A percentile compares a stretch with the other conserved stretches of the same genome.
Evolutionary conservation across 2,888 invertebrate genomes (phyloP).

Genomic region (Tipula helvola): DNA sequence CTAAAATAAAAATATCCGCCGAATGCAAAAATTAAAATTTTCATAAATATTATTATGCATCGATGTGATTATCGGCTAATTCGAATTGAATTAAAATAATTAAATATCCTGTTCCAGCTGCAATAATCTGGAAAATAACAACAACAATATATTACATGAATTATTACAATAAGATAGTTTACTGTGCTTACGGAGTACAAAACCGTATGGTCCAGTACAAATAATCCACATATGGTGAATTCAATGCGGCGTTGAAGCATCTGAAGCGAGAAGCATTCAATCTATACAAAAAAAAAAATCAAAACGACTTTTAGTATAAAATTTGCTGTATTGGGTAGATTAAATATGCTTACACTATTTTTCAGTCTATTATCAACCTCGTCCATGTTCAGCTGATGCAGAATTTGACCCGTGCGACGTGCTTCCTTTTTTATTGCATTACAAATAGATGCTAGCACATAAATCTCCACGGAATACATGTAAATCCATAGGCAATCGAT

Average conservation of each 20-base stretch:
- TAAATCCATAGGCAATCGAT: not conserved
- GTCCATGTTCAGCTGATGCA: conserved; percentile 8
- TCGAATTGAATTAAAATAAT: conserved; percentile 11
- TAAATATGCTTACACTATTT: not conserved
- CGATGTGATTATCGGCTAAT: conserved; percentile 6
- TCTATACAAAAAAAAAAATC: not conserved
- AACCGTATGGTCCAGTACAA: not conserved
- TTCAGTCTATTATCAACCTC: not conserved
- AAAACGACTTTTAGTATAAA: not conserved
- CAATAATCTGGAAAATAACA: not conserved
- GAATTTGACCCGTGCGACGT: not conserved
- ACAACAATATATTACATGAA: not conserved
- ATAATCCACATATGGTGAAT: conserved; percentile 5
- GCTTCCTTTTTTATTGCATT: not conserved
- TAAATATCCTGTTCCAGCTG: conserved; percentile 10
- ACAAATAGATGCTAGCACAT: not conserved
- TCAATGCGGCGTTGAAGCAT: conserved; percentile 6
- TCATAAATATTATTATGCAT: not conserved
- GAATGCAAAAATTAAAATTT: not conserved
- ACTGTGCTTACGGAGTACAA: not conserved
- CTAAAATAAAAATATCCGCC: not conserved
- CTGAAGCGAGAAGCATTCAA: conserved; percentile 8
- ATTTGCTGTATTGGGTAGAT: too few species aligned
- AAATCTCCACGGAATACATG: not conserved
- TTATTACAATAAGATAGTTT: not conserved